Conservation (phyloP, 2,888 invertebrate genomes). For the Philhelius pedissequus region DNA sequence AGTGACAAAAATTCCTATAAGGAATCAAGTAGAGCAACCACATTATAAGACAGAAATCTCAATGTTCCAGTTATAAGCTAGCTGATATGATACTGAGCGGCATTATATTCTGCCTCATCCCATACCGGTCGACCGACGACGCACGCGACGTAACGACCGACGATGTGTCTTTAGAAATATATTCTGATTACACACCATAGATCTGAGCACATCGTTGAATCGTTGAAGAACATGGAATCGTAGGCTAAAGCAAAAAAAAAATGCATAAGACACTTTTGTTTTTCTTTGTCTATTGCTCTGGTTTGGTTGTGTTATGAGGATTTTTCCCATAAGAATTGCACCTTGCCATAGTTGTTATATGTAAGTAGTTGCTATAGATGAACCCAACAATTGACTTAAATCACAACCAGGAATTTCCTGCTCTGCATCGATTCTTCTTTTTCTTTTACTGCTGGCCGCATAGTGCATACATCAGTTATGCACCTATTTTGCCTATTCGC, state of each 20-base stretch:
- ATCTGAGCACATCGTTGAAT: background rate
- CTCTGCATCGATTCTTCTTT: background rate
- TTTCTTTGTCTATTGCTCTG: slow-evolving; percentile 40
- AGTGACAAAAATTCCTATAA: background rate
- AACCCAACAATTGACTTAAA: slow-evolving; percentile 9
- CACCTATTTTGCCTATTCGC: background rate
- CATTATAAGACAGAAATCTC: background rate
- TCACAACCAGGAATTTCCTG: background rate
- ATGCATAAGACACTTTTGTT: slow-evolving; percentile 45
- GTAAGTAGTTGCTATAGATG: slow-evolving; percentile 46
- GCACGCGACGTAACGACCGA: too few relatives aligned
- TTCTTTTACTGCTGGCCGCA: background rate
- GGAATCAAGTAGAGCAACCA: background rate
- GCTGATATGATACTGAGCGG: background rate
- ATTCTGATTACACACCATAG: background rate
- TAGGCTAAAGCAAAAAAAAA: background rate
- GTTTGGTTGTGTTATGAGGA: slow-evolving; percentile 2
- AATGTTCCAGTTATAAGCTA: background rate
- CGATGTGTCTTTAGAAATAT: background rate
- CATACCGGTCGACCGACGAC: background rate
- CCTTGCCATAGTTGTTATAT: background rate
- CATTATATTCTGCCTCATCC: background rate
- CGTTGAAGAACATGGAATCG: background rate
- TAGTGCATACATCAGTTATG: background rate
- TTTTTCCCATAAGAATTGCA: slow-evolving; percentile 8